Base-by-base conservation (phyloP, 2,888 invertebrate species). In the Notodonta dromedarius region DNA sequence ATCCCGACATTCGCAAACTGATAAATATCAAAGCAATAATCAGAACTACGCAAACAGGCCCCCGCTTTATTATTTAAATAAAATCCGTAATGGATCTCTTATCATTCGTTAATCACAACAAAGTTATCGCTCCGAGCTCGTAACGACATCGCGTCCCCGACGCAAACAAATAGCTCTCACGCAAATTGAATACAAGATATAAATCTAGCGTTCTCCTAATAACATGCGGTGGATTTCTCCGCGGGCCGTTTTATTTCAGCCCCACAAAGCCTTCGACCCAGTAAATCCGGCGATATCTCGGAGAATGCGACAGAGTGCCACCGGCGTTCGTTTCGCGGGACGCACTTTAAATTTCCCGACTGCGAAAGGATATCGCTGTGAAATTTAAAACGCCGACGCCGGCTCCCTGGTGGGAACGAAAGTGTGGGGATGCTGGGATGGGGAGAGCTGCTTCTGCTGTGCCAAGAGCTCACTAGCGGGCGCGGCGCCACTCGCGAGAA, bases 161-260 rank as follows among this genome's bases (percentile, higher is more conserved):
- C 82, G 78, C 80, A 85, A 86, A 85, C 84, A 86, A 86, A 88
- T 87, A 86, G 86, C 90, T 88, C 84, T 89, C 84, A 88, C 87
- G 82, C 87, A 91, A 91, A 91, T 91, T 90, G 91, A 91, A 91
- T 89, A 90, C 89, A 89, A 83, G 87, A 88, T 88, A 91, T 91
- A 91, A 90, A 90, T 90, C 89, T 89, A 86, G 84, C 83, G 79
- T 85, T 85, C 86, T 84, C 85, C 87, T 90, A 90, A 90, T 87
- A 89, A 89, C 86, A 86, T 86, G 87, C 89, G 85, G 88, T 84
- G 86, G 88, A 89, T 90, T 90, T 89, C 90, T 90, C 90, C 70
- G 85, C 85, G 90, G 90, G 88, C 88, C 90, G 86, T 90, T 90
- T 90, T 90, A 90, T 90, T 90, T 87, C 83, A 82, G 85, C 79